Conservation (phyloP, 1,140 invertebrate species). For the Mylabris phalerata region DNA sequence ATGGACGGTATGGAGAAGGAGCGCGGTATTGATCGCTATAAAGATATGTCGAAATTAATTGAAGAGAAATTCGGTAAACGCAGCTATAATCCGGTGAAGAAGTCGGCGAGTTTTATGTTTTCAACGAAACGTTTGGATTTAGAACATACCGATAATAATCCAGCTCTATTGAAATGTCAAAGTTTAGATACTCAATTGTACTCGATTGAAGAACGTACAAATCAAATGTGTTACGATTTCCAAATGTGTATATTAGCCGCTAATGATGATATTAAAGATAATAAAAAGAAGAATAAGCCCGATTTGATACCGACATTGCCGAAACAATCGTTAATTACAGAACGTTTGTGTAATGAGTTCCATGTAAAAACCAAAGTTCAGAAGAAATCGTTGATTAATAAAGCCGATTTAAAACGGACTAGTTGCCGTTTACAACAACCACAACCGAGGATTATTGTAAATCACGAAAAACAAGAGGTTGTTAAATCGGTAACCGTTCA, state of each 20-base stretch:
- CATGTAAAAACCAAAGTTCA: slow-evolving; percentile 37
- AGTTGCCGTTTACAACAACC: neutral
- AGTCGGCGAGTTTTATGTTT: slow-evolving; percentile 38
- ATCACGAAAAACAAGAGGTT: slow-evolving; percentile 1
- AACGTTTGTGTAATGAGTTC: slow-evolving; percentile 34
- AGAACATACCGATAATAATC: slow-evolving; percentile 24
- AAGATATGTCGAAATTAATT: slow-evolving; percentile 38
- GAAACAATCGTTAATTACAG: slow-evolving; percentile 33
- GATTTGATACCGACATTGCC: slow-evolving; percentile 35
- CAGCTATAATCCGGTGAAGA: slow-evolving; percentile 36
- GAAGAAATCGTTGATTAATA: slow-evolving; percentile 21
- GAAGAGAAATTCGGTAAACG: slow-evolving; percentile 35
- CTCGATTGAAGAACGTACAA: slow-evolving; percentile 16
- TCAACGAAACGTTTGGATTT: slow-evolving; percentile 30
- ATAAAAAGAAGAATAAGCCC: slow-evolving; percentile 20
- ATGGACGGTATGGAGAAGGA: slow-evolving; percentile 31
- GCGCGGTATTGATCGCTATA: slow-evolving; percentile 34
- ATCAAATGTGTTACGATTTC: slow-evolving; percentile 20
- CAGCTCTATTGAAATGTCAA: slow-evolving; percentile 35
- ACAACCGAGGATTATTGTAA: too few species aligned
- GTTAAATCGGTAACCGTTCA: slow-evolving; percentile 27
- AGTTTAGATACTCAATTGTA: slow-evolving; percentile 34
- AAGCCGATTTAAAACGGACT: neutral
- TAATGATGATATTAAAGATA: slow-evolving; percentile 18
- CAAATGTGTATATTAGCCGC: slow-evolving; percentile 36